A percentile compares a stretch with the other conserved stretches of the same genome.
phyloP scores from a whole-genome alignment of 1,140 invertebrate species.

The Proales similis region DNA sequence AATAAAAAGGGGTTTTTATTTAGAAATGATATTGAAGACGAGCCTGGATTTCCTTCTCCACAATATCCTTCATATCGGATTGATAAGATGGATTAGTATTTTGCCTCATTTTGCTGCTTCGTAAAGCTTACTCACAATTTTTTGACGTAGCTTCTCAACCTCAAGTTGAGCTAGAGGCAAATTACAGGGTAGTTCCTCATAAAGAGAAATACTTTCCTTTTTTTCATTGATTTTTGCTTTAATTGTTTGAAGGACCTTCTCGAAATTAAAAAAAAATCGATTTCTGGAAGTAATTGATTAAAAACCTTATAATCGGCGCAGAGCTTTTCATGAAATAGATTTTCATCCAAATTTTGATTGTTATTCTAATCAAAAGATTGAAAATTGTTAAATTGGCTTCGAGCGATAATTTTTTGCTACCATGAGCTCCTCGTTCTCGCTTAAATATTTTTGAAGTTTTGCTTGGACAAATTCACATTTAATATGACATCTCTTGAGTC shows the following conservation, averaged over 20 bases:
- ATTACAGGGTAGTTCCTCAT: slow-evolving; percentile 20
- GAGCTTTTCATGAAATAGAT: slow-evolving; percentile 33
- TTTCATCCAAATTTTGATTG: slow-evolving; percentile 26
- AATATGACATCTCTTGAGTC: too few species aligned
- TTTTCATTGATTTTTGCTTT: slow-evolving; percentile 14
- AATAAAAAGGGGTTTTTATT: too few species aligned
- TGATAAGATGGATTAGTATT: background rate
- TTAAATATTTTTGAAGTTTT: slow-evolving; percentile 23
- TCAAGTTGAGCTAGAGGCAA: slow-evolving; percentile 16
- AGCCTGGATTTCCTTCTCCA: slow-evolving; percentile 14
- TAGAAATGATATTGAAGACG: too few species aligned
- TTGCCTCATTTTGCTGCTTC: background rate
- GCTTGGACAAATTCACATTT: slow-evolving; percentile 23
- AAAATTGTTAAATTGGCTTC: background rate
- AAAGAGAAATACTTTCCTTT: background rate
- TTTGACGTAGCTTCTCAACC: background rate
- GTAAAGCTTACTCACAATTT: slow-evolving; percentile 10
- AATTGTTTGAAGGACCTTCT: slow-evolving; percentile 12
- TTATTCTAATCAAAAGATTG: background rate
- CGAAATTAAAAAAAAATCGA: background rate
- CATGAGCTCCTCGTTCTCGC: slow-evolving; percentile 1
- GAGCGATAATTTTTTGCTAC: background rate
- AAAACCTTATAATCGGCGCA: background rate
- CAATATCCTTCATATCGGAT: slow-evolving; percentile 11
- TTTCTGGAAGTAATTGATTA: background rate